phyloP scores from a whole-genome alignment of 1,140 invertebrate genomes.

The Drosophila equinoxialis region DNA sequence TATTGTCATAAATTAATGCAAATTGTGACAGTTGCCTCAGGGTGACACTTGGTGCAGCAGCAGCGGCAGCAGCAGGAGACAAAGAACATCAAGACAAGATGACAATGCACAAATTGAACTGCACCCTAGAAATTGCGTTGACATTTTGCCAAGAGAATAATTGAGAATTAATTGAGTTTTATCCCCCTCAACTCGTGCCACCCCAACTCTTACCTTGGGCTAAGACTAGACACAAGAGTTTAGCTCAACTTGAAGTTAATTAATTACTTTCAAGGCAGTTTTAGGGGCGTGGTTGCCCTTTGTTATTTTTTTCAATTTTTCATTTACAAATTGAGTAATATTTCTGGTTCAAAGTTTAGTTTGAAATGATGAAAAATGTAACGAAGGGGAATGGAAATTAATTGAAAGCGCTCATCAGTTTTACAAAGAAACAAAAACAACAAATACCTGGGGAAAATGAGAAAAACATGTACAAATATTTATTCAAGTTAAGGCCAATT shows the following conservation, averaged over 20 bases:
- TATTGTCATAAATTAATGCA: slow-evolving; percentile 50
- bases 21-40: slow-evolving; percentile 46
- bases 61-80: slow-evolving; percentile 20
- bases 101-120: slow-evolving; percentile 62
- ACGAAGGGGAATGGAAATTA: slow-evolving; percentile 36
- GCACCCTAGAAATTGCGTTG: slow-evolving; percentile 68
- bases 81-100: slow-evolving; percentile 31
- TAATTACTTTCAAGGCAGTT: slow-evolving; percentile 10
- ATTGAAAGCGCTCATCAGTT: slow-evolving; percentile 52
- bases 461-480: slow-evolving; percentile 24
- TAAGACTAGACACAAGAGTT: background rate
- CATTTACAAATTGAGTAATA: slow-evolving; percentile 58
- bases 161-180: slow-evolving; percentile 7
- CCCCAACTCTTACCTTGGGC: background rate
- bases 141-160: slow-evolving; percentile 61
- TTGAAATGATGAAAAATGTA: slow-evolving; percentile 54
- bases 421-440: background rate
- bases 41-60: slow-evolving; percentile 20
- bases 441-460: background rate
- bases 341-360: slow-evolving; percentile 68
- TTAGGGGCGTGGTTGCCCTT: slow-evolving; percentile 26
- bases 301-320: slow-evolving; percentile 45
- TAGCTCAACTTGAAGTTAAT: background rate
- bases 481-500: slow-evolving; percentile 1
- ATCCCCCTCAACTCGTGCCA: background rate